Conservation (phyloP, 1,140 invertebrate genomes). For the honey bee (Apis mellifera) region DNA sequence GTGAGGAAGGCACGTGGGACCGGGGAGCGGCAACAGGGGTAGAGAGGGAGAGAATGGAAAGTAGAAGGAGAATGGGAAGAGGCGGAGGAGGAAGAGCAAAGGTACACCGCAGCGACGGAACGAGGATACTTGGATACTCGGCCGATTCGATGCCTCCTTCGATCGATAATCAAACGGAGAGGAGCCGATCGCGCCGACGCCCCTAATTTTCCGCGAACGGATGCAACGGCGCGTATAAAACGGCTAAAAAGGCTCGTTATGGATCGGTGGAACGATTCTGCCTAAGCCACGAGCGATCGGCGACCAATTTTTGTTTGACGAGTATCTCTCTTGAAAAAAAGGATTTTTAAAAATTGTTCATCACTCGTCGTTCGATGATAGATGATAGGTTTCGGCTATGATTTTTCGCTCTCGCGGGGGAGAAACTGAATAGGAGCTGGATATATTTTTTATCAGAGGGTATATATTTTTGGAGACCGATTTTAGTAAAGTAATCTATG, state of each 20-base stretch:
- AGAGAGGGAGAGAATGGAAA: conserved; percentile 34
- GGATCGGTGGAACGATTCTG: not conserved
- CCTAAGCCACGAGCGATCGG: too few species aligned
- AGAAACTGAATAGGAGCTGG: too few species aligned
- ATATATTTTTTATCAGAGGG: not conserved
- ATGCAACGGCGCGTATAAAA: not conserved
- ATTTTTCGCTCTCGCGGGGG: too few species aligned
- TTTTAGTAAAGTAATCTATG: not conserved
- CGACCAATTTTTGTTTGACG: not conserved
- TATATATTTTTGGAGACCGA: not conserved
- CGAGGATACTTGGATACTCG: conserved; percentile 20
- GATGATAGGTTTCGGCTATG: too few species aligned
- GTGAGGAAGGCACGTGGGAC: conserved; percentile 12
- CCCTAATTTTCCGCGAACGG: conserved; percentile 30
- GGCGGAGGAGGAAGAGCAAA: not conserved
- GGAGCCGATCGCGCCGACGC: conserved; percentile 18
- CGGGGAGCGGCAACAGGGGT: not conserved
- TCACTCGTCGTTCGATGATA: too few species aligned
- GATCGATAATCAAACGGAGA: conserved; percentile 49
- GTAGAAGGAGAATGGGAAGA: conserved; percentile 8
- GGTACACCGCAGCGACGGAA: not conserved
- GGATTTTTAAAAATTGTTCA: too few species aligned
- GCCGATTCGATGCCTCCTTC: conserved; percentile 38
- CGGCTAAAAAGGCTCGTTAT: not conserved
- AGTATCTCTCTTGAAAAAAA: too few species aligned